Percentiles rank a stretch among this genome's conserved stretches.
These are phyloP conservation scores for Torymus tubicola DNA, from an alignment of 2,888 invertebrate species.

Conservation along the genomic window DNA sequence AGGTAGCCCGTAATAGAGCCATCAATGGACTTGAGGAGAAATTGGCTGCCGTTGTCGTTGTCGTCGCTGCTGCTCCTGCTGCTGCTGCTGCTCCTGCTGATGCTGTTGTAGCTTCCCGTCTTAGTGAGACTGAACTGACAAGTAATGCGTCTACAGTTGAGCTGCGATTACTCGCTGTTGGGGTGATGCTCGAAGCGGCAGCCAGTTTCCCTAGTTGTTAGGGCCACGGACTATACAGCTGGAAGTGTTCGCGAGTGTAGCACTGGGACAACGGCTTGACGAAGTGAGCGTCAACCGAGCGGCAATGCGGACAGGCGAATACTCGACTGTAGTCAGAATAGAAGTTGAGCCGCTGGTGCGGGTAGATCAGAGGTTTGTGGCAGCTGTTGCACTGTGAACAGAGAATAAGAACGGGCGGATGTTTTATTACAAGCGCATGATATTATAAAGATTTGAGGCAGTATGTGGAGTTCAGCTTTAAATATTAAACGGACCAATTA, in stretches of 20 bases:
- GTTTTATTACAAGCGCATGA: too few relatives aligned
- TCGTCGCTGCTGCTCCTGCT: not conserved
- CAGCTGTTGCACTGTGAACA: constrained; percentile 91
- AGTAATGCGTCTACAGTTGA: not conserved
- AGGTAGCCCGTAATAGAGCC: constrained; percentile 69
- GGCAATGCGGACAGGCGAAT: constrained; percentile 94
- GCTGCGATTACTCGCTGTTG: not conserved
- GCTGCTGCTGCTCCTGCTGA: constrained; percentile 33
- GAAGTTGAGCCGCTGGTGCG: constrained; percentile 90
- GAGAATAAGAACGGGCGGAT: not conserved
- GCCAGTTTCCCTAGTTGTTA: constrained; percentile 78
- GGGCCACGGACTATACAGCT: constrained; percentile 88
- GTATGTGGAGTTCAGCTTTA: too few relatives aligned
- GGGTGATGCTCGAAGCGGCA: constrained; percentile 5
- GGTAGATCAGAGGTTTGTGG: constrained; percentile 90
- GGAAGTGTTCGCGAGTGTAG: constrained; percentile 86
- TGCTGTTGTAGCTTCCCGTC: not conserved
- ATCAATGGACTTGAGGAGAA: constrained; percentile 70
- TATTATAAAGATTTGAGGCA: too few relatives aligned
- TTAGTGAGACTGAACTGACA: not conserved
- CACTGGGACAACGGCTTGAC: constrained; percentile 92
- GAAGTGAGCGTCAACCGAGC: constrained; percentile 94
- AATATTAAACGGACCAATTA: too few relatives aligned
- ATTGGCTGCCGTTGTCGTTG: constrained; percentile 53
- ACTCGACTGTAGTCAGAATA: constrained; percentile 97